Conservation (phyloP, 2,797 vertebrate genomes). For the Danio tinwini region DNA sequence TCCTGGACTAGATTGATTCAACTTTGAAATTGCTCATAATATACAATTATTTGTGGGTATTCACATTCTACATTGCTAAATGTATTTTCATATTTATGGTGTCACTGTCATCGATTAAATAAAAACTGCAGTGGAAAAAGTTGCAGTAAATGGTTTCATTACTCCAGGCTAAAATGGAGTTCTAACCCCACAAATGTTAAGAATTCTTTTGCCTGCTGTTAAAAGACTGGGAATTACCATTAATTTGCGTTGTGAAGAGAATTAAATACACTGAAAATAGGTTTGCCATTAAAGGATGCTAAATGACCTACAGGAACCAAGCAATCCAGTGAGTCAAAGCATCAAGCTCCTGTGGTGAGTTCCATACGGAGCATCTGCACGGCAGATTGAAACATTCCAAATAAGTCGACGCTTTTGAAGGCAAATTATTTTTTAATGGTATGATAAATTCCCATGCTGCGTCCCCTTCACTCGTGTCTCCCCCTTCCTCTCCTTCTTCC, state of each 20-base stretch:
- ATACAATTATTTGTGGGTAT: no score
- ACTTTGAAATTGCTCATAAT: no score
- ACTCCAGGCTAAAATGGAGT: no score
- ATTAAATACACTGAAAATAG: background rate
- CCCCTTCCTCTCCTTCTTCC: conserved; percentile 46
- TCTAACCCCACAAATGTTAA: no score
- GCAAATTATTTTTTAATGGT: conserved; percentile 73
- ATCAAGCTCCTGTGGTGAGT: conserved; percentile 22
- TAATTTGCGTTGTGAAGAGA: background rate
- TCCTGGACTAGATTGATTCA: no score
- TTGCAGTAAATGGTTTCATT: no score
- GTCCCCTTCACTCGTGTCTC: conserved; percentile 34
- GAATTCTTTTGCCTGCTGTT: no score
- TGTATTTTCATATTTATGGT: no score
- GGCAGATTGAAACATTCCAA: conserved; percentile 63
- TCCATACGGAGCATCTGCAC: conserved; percentile 58
- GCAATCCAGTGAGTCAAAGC: conserved; percentile 34
- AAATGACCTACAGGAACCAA: conserved; percentile 31
- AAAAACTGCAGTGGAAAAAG: no score
- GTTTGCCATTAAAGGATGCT: conserved; percentile 17
- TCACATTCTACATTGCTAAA: no score
- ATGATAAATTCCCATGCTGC: conserved; percentile 70
- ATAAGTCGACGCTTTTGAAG: conserved; percentile 62
- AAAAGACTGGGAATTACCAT: background rate
- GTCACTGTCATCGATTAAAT: no score